A percentile compares a stretch with the other conserved stretches of the same genome.
Conservation (phyloP, 2,113 vertebrate genomes). For the Hippocampus mohnikei region DNA sequence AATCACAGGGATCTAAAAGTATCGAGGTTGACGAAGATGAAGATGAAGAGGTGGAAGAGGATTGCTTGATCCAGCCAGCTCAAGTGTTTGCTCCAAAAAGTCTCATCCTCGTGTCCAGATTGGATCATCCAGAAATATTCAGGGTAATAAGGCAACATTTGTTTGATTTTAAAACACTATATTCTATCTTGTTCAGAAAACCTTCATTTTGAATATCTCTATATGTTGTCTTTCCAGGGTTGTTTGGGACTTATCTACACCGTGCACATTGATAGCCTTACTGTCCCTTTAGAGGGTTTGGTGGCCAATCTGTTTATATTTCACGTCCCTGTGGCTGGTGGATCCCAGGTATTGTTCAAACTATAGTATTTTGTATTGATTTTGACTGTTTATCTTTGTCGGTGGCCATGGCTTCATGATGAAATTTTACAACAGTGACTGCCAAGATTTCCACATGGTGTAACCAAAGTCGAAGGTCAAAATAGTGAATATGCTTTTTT, state of each 20-base stretch:
- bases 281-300: slow-evolving; percentile 85
- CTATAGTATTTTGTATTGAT: not conserved
- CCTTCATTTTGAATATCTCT: not conserved
- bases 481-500: not conserved
- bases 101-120: slow-evolving; percentile 91
- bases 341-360: slow-evolving; percentile 85
- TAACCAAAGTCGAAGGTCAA: not conserved
- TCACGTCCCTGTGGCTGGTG: slow-evolving; percentile 86
- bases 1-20: slow-evolving; percentile 85
- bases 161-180: slow-evolving; percentile 41
- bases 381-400: not conserved
- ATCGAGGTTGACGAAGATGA: slow-evolving; percentile 81
- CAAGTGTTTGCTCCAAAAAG: slow-evolving; percentile 98
- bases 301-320: slow-evolving; percentile 90
- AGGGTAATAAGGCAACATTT: slow-evolving; percentile 78
- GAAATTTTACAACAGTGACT: not conserved
- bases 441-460: no score
- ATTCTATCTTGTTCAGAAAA: not conserved
- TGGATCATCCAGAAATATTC: slow-evolving; percentile 97
- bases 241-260: slow-evolving; percentile 96
- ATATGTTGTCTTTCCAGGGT: slow-evolving; percentile 72
- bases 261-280: slow-evolving; percentile 88
- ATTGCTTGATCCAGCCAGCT: slow-evolving; percentile 90
- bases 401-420: not conserved
- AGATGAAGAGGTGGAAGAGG: slow-evolving; percentile 85